phyloP scores from a whole-genome alignment of 2,888 invertebrate genomes.

The Xylota segnis region DNA sequence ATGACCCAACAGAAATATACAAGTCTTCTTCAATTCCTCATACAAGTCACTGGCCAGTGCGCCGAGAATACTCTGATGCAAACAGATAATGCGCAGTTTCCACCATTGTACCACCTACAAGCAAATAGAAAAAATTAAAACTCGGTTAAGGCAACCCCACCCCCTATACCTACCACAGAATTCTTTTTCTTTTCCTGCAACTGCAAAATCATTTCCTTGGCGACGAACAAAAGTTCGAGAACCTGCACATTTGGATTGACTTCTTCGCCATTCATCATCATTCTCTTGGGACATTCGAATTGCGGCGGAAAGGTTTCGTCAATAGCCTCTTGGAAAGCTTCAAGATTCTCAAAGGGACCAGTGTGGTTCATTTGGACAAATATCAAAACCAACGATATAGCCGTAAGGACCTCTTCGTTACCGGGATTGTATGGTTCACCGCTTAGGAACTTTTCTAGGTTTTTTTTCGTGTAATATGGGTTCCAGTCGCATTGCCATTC shows the following conservation, averaged over 20 bases:
- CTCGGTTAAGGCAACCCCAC: constrained; percentile 49
- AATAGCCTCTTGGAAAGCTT: constrained; percentile 84
- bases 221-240: constrained; percentile 84
- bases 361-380: constrained; percentile 94
- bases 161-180: constrained; percentile 64
- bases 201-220: constrained; percentile 84
- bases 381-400: constrained; percentile 88
- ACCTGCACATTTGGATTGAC: constrained; percentile 87
- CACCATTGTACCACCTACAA: constrained; percentile 85
- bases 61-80: constrained; percentile 92
- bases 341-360: constrained; percentile 87
- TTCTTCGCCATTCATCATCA: constrained; percentile 87
- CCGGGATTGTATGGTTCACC: no score
- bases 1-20: constrained; percentile 78
- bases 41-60: constrained; percentile 90
- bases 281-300: constrained; percentile 76
- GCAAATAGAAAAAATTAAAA: background rate
- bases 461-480: constrained; percentile 30
- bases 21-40: constrained; percentile 81
- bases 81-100: constrained; percentile 89
- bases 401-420: constrained; percentile 81
- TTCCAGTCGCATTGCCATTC: constrained; percentile 81
- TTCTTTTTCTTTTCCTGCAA: constrained; percentile 81
- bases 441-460: constrained; percentile 67
- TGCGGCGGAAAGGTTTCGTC: constrained; percentile 79